Evolutionary conservation across 2,888 invertebrate species (phyloP).

Genomic region (Lycocerus yunnanus): DNA sequence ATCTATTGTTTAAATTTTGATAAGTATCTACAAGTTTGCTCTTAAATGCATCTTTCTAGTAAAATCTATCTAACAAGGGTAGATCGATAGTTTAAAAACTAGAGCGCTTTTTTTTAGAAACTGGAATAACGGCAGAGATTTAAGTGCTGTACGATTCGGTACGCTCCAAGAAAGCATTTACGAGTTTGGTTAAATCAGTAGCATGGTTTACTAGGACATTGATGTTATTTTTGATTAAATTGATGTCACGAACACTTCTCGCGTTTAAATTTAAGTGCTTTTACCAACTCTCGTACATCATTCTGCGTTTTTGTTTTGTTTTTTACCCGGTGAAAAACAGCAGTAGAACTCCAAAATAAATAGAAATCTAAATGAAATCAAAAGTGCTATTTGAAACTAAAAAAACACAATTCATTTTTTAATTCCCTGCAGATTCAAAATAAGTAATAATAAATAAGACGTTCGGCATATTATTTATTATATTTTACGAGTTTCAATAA

Average conservation of each 20-base stretch:
- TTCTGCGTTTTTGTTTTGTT: neutral
- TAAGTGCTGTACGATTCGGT: neutral
- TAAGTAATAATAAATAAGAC: too few species aligned
- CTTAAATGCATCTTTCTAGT: neutral
- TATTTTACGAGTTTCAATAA: too few species aligned
- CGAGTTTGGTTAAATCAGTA: neutral
- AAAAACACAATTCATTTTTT: too few species aligned
- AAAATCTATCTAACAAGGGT: neutral
- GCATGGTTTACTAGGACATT: neutral
- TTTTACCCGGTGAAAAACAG: neutral
- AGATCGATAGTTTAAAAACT: neutral
- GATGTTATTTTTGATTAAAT: neutral
- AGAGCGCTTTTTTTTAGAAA: neutral
- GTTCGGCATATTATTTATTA: too few species aligned
- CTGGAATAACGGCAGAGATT: neutral
- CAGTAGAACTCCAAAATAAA: neutral
- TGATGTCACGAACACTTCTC: neutral
- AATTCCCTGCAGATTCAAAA: too few species aligned
- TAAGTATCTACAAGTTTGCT: neutral
- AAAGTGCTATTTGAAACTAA: too few species aligned
- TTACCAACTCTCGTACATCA: neutral
- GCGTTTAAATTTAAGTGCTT: neutral
- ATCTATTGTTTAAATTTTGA: neutral
- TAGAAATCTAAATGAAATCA: too few species aligned
- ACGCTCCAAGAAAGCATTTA: neutral